Evolutionary conservation across 2,797 vertebrate species (phyloP).

Genomic region (Sebastes taczanowskii): DNA sequence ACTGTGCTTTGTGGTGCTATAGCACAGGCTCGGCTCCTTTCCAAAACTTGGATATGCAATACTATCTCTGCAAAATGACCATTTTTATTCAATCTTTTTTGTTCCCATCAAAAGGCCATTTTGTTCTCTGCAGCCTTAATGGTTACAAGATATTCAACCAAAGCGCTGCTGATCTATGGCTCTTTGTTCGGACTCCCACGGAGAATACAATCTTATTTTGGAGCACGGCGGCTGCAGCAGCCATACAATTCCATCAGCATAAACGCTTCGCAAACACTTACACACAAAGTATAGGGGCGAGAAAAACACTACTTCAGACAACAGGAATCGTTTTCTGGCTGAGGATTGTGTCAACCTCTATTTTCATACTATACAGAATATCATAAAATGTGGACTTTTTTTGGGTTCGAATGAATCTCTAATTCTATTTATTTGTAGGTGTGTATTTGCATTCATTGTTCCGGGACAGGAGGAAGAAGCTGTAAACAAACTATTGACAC

Average conservation of each 20-base stretch:
- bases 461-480: conserved; percentile 4
- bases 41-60: conserved; percentile 75
- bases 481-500: conserved; percentile 15
- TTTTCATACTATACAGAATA: conserved; percentile 68
- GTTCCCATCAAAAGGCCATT: conserved; percentile 80
- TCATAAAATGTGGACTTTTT: conserved; percentile 58
- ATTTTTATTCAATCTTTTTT: conserved; percentile 87
- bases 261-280: conserved; percentile 82
- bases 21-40: conserved; percentile 64
- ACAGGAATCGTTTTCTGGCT: conserved; percentile 69
- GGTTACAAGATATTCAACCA: conserved; percentile 80
- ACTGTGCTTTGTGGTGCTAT: conserved; percentile 74
- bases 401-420: conserved; percentile 34
- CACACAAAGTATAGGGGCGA: conserved; percentile 76
- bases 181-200: conserved; percentile 79
- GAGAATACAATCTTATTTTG: conserved; percentile 82
- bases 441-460: conserved; percentile 28
- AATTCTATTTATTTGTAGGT: conserved; percentile 22
- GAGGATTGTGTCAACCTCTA: conserved; percentile 67
- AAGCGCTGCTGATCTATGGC: conserved; percentile 77
- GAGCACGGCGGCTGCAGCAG: conserved; percentile 64
- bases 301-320: conserved; percentile 78
- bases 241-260: conserved; percentile 83
- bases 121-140: conserved; percentile 80
- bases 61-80: conserved; percentile 74